phyloP scores from a whole-genome alignment of 2,888 invertebrate genomes.

The Campoplex nolae region DNA sequence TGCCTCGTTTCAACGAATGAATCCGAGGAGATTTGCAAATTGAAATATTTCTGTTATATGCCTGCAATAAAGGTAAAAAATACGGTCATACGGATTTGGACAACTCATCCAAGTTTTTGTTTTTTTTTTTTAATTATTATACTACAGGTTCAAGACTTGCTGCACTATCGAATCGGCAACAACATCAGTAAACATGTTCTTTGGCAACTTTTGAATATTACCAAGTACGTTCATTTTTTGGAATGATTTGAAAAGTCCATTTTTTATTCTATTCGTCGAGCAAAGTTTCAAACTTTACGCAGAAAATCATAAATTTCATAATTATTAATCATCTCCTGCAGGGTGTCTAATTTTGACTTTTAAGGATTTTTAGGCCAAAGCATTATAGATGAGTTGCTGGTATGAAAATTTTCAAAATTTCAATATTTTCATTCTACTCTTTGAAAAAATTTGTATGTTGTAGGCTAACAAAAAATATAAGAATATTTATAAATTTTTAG shows the following conservation, averaged over 20 bases:
- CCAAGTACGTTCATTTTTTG: conserved; percentile 78
- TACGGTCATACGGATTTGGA: neutral
- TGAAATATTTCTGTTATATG: conserved; percentile 79
- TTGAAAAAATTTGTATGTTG: too few species aligned
- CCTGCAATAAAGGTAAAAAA: conserved; percentile 81
- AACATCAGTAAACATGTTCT: conserved; percentile 81
- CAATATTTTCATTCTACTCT: too few species aligned
- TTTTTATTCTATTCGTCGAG: neutral
- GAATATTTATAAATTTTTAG: too few species aligned
- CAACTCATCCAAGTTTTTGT: neutral
- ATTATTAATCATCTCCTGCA: too few species aligned
- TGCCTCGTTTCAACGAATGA: conserved; percentile 65
- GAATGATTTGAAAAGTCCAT: neutral
- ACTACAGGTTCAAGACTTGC: conserved; percentile 81
- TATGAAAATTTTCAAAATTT: too few species aligned
- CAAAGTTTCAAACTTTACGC: neutral
- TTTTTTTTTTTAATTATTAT: conserved; percentile 50
- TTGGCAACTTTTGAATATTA: conserved; percentile 83
- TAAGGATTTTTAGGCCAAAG: too few species aligned
- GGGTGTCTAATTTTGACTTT: too few species aligned
- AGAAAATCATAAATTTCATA: neutral
- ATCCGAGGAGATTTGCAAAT: conserved; percentile 72
- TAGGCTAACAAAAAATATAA: too few species aligned
- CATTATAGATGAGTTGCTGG: too few species aligned
- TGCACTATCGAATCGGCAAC: conserved; percentile 74